Conservation (phyloP, 1,140 invertebrate species). For the Hirudo medicinalis region DNA sequence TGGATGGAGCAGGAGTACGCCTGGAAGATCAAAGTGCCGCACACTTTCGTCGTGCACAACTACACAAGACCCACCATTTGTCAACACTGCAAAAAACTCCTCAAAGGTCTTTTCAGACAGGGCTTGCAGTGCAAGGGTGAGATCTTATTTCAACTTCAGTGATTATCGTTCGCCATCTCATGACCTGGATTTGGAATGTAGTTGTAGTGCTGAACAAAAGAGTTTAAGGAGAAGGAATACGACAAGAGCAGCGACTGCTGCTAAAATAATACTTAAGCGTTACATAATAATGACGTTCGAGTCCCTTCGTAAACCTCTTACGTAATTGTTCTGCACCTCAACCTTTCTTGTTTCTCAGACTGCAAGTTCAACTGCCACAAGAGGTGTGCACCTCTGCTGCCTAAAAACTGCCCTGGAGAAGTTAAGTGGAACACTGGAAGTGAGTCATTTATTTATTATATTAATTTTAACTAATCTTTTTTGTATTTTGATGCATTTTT, state of each 20-base stretch:
- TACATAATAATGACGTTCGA: too few species aligned
- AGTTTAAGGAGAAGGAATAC: neutral
- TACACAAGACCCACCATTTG: constrained; percentile 92
- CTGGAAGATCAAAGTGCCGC: constrained; percentile 60
- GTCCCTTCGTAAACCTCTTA: too few species aligned
- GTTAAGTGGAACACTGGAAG: constrained; percentile 40
- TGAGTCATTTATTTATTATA: constrained; percentile 23
- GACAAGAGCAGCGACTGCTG: neutral
- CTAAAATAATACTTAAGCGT: too few species aligned
- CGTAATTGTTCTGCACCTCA: neutral
- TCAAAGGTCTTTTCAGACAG: constrained; percentile 89
- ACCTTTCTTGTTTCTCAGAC: constrained; percentile 47
- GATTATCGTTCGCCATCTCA: too few species aligned
- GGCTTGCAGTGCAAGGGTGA: constrained; percentile 78
- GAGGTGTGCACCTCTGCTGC: constrained; percentile 84
- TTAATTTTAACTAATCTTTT: too few species aligned
- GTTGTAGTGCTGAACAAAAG: neutral
- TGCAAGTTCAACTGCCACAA: constrained; percentile 97
- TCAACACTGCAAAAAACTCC: constrained; percentile 82
- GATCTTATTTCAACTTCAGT: neutral
- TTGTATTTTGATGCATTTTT: too few species aligned
- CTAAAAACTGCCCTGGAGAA: constrained; percentile 89
- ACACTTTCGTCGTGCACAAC: constrained; percentile 60
- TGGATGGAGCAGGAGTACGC: constrained; percentile 62
- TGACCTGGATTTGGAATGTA: too few species aligned